These are phyloP conservation scores for Dicentrarchus labrax DNA, from an alignment of 2,113 vertebrate species.

Conservation along the genomic window DNA sequence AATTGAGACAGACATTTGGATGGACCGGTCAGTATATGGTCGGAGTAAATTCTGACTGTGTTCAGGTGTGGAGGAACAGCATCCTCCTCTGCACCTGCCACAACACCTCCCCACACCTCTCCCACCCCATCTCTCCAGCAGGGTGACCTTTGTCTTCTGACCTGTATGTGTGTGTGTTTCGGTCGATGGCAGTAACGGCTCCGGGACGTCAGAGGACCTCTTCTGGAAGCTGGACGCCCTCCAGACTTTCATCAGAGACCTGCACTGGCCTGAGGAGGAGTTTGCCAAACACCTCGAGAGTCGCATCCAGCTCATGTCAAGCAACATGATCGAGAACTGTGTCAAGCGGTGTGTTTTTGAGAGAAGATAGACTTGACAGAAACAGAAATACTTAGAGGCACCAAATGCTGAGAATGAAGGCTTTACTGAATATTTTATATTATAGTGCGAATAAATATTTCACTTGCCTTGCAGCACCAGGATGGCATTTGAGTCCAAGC, in stretches of 20 bases:
- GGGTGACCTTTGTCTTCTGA: conserved; percentile 66
- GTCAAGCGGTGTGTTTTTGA: conserved; percentile 92
- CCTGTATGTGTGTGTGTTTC: conserved; percentile 75
- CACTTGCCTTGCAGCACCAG: conserved; percentile 90
- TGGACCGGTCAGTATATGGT: conserved; percentile 85
- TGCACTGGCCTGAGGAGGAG: conserved; percentile 99
- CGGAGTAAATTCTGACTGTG: conserved; percentile 84
- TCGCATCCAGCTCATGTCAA: conserved; percentile 97
- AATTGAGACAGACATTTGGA: conserved; percentile 25
- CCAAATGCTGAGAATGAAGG: conserved; percentile 18
- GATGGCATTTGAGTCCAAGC: conserved; percentile 99
- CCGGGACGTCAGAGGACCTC: conserved; percentile 97
- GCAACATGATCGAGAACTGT: conserved; percentile 99
- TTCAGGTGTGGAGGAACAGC: conserved; percentile 82
- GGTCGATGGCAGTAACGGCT: conserved; percentile 93
- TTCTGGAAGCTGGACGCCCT: conserved; percentile 99
- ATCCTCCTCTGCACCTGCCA: conserved; percentile 87
- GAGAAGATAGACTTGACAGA: neutral
- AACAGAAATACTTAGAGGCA: conserved; percentile 11
- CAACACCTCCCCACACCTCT: conserved; percentile 48
- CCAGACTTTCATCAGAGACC: conserved; percentile 98
- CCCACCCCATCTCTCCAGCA: conserved; percentile 1
- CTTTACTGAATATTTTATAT: conserved; percentile 9
- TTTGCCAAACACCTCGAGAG: conserved; percentile 98
- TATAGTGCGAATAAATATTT: conserved; percentile 15